Conservation (phyloP, 2,888 invertebrate species). For the Epinotia ramella region DNA sequence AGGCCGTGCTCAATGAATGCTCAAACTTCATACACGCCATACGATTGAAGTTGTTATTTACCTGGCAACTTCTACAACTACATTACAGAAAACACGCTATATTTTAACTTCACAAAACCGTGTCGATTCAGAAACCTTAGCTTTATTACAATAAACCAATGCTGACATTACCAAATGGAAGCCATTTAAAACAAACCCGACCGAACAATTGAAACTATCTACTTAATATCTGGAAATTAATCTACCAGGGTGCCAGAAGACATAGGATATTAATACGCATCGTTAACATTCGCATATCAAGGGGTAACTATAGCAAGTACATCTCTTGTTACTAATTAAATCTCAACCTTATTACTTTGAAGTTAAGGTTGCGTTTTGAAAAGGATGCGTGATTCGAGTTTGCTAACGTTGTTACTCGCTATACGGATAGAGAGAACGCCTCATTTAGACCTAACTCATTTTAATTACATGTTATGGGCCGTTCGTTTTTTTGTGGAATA, state of each 20-base stretch:
- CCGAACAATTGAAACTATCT: conserved; percentile 56
- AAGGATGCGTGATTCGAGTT: neutral
- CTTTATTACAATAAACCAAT: neutral
- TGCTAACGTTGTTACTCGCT: conserved; percentile 4
- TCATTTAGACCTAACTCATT: conserved; percentile 17
- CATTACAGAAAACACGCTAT: neutral
- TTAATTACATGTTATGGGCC: conserved; percentile 13
- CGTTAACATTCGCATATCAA: conserved; percentile 27
- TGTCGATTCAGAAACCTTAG: neutral
- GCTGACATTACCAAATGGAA: conserved; percentile 29
- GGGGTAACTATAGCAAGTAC: conserved; percentile 1
- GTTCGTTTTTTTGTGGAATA: conserved; percentile 28
- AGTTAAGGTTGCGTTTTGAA: neutral
- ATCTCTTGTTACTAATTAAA: neutral
- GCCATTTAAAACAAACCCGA: conserved; percentile 48
- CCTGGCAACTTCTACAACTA: too few relatives aligned
- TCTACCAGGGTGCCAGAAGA: conserved; percentile 43
- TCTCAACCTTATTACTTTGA: too few relatives aligned
- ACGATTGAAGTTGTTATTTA: too few relatives aligned
- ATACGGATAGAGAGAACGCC: conserved; percentile 1
- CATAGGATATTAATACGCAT: conserved; percentile 41
- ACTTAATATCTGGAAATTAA: conserved; percentile 48
- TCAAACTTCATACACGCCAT: neutral
- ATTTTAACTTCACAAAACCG: neutral
- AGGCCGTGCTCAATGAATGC: neutral